These are phyloP conservation scores for Sinodicranocentrus sp. DNA, from an alignment of 2,888 invertebrate genomes.

Conservation along the genomic window DNA sequence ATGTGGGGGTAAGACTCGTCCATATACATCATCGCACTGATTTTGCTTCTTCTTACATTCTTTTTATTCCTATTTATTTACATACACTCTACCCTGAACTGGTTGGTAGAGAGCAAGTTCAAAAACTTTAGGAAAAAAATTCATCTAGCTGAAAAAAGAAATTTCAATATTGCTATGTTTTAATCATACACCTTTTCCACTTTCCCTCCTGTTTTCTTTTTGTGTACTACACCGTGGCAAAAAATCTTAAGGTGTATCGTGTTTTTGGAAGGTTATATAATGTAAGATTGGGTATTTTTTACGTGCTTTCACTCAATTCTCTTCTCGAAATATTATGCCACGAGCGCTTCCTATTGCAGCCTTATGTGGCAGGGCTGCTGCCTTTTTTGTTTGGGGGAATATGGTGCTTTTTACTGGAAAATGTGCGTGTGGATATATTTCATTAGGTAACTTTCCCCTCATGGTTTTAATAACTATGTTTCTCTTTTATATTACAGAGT, in stretches of 20 bases:
- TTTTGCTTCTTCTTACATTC: conserved; percentile 13
- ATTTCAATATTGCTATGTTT: conserved; percentile 43
- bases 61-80: neutral
- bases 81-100: neutral
- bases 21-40: conserved; percentile 6
- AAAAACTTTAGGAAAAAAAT: neutral
- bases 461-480: conserved; percentile 46
- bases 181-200: conserved; percentile 13
- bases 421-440: conserved; percentile 29
- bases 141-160: conserved; percentile 21
- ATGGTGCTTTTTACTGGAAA: too few species aligned
- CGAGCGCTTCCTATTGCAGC: neutral
- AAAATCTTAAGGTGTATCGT: too few species aligned
- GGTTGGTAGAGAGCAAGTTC: neutral
- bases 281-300: too few species aligned
- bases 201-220: conserved; percentile 2
- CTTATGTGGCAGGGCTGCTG: too few species aligned
- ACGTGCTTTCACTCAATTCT: neutral
- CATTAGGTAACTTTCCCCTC: conserved; percentile 48
- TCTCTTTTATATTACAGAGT: conserved; percentile 23
- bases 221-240: too few species aligned
- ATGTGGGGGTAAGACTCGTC: too few species aligned
- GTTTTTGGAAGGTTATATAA: too few species aligned
- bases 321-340: neutral
- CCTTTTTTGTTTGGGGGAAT: too few species aligned